Evolutionary conservation across 2,797 vertebrate species (phyloP), one percentile per base, ranked within the genome.

Genomic region (Characodon lateralis): DNA sequence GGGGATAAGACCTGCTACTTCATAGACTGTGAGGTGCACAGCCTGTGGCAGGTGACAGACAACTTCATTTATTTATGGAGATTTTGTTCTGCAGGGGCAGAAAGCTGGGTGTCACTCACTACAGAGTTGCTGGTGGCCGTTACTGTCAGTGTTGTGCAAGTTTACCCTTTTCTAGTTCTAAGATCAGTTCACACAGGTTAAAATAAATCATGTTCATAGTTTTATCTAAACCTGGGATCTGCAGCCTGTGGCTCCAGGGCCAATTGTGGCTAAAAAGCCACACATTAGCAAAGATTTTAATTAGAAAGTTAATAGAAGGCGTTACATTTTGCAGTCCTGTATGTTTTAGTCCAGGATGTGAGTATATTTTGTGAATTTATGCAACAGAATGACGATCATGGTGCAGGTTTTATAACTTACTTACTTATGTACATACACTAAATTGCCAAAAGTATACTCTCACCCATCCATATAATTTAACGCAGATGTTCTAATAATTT

Each of bases 31-130:
- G 56, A 79, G 66, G 59, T 43, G 35, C 41, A 63, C 22, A 63
- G 16, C 39, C 28, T 82, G 53, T 82, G 77, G 75, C 85, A 81
- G 74, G 76, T 71, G 77, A 72, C 78, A 86, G 78, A 82, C 56
- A 43, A 46, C 56, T 76, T 51, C 24, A 66, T 83, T 81, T 72
- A 61, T 71, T 63, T 72, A 71, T 20, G 39, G 35, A 24, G 61
- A 39, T 72, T 81, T 48, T 77, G 22, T 59, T 9, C 69, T 56
- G 20, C 76, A 81, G 77, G 14, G 48, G 53, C 50, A 68, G 65
- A 43, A 43, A 68, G 35, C 41, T n/a, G 65, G 43, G 39, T 41
- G 35, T 41, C 65, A n/a, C 39, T 68, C 35, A 43, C 35, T n/a
- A 68, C 20, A 20, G 18, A 65, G 31, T 2, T 65, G 16, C 18